Conservation (phyloP, 2,113 vertebrate species). For the Eulacestoma nigropectus region DNA sequence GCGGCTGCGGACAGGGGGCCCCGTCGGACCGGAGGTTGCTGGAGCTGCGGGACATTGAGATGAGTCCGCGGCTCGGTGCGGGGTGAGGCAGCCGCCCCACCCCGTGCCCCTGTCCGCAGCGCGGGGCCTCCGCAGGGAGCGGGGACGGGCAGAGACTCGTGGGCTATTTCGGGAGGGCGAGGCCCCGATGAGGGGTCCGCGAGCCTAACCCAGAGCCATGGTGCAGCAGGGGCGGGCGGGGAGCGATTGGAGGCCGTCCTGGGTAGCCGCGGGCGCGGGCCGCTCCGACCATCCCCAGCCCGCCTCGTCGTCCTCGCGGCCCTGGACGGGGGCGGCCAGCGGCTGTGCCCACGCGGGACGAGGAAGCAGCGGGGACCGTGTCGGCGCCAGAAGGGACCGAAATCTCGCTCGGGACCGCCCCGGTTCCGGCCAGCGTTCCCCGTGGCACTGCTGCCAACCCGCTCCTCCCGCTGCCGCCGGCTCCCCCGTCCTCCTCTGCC, state of each 20-base stretch:
- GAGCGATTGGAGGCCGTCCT: too few relatives aligned
- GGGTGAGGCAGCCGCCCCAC: not conserved
- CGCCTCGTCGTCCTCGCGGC: not conserved
- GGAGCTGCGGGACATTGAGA: too few relatives aligned
- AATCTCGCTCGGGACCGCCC: not conserved
- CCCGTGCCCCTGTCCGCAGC: not conserved
- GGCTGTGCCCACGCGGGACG: not conserved
- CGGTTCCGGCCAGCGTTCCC: too few relatives aligned
- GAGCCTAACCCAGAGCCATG: not conserved
- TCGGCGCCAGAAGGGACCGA: not conserved
- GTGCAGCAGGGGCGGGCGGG: not conserved
- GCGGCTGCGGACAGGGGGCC: not conserved
- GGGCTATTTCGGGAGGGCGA: too few relatives aligned
- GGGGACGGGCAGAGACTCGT: not conserved
- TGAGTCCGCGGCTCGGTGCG: too few relatives aligned
- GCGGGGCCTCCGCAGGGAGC: not conserved
- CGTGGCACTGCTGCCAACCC: not conserved
- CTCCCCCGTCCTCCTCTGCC: not conserved
- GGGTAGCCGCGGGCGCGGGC: too few relatives aligned
- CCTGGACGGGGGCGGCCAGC: not conserved
- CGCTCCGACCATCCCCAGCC: too few relatives aligned
- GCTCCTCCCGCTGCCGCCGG: not conserved
- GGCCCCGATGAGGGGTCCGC: too few relatives aligned
- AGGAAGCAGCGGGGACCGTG: not conserved
- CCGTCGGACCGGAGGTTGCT: not conserved